These are phyloP conservation scores for Neodiprion virginianus DNA, from an alignment of 1,140 invertebrate species.

Conservation along the genomic window DNA sequence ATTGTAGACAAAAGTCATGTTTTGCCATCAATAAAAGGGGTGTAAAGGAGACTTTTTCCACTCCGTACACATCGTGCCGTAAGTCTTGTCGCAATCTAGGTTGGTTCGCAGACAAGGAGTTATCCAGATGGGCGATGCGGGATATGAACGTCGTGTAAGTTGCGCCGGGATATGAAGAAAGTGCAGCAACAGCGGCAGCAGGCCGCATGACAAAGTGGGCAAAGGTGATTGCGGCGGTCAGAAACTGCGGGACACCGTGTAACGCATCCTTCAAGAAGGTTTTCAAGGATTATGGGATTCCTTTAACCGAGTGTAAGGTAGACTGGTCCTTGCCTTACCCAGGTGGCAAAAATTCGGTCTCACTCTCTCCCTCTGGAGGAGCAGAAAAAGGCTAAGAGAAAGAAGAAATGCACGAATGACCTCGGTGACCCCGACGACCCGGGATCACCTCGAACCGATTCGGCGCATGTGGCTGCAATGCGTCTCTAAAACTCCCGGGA, in stretches of 20 bases:
- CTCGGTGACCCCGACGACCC: neutral
- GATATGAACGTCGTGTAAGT: slow-evolving; percentile 17
- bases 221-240: slow-evolving; percentile 17
- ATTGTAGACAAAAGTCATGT: too few relatives aligned
- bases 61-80: too few relatives aligned
- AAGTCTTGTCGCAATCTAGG: too few relatives aligned
- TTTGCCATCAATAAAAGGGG: too few relatives aligned
- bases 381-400: too few relatives aligned
- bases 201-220: slow-evolving; percentile 38
- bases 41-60: too few relatives aligned
- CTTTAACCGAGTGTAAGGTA: slow-evolving; percentile 34
- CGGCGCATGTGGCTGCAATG: too few relatives aligned
- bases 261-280: slow-evolving; percentile 49
- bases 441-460: neutral
- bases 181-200: too few relatives aligned
- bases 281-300: slow-evolving; percentile 50
- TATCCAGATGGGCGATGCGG: too few relatives aligned
- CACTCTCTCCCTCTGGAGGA: too few relatives aligned
- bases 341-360: neutral
- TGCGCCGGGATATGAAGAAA: slow-evolving; percentile 18
- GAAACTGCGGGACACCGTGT: slow-evolving; percentile 39
- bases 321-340: too few relatives aligned
- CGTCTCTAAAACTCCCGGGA: neutral
- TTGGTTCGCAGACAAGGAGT: too few relatives aligned
- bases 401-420: neutral